A percentile compares a stretch with the other conserved stretches of the same genome.
These are phyloP conservation scores for Scolanthus callimorphus DNA, from an alignment of 92 coral and sea anemone genomes.

Conservation along the genomic window DNA sequence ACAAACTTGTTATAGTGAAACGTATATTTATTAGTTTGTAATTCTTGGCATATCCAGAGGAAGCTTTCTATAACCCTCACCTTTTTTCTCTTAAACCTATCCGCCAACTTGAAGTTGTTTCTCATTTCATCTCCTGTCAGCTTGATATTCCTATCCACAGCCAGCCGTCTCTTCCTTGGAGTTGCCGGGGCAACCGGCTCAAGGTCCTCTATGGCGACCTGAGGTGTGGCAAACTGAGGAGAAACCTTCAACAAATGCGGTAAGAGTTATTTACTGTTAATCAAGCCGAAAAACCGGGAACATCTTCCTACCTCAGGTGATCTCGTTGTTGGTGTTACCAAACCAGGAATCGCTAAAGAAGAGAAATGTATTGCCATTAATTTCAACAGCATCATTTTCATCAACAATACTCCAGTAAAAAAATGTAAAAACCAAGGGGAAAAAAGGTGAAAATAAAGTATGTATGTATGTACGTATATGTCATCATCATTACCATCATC, in stretches of 20 bases:
- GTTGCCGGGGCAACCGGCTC: conserved; percentile 33
- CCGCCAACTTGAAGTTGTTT: conserved; percentile 18
- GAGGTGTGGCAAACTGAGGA: conserved; percentile 18
- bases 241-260: conserved; percentile 11
- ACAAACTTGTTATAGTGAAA: background rate
- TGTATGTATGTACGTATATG: no score
- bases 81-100: conserved; percentile 16
- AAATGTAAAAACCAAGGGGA: no score
- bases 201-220: conserved; percentile 1
- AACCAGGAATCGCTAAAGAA: no score
- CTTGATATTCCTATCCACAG: conserved; percentile 29
- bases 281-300: no score
- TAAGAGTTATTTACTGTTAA: no score
- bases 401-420: no score
- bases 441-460: no score
- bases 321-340: background rate
- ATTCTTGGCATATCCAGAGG: background rate
- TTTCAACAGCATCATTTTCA: no score
- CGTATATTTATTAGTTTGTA: background rate
- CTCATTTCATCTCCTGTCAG: conserved; percentile 19
- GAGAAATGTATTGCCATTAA: no score
- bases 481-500: no score
- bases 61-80: background rate
- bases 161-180: conserved; percentile 45
- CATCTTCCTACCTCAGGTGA: no score